Base-by-base conservation (phyloP, 1,140 invertebrate genomes). In the Sogatella furcifera region DNA sequence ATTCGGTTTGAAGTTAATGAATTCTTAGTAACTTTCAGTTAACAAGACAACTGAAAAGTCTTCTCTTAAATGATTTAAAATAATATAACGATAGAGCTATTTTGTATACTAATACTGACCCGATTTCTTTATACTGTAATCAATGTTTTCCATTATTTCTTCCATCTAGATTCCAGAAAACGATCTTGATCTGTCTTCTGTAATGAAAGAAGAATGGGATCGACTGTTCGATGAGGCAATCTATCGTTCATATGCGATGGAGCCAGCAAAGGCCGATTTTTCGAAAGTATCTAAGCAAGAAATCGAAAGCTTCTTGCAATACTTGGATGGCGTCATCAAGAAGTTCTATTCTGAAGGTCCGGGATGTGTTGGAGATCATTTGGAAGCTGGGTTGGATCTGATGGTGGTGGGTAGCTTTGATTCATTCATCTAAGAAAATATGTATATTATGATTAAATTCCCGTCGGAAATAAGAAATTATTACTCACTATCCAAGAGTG, bases 211-310 rank as follows among this genome's bases (percentile, higher is more conserved):
- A 52, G 79, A 84, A 2, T 89, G 86, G 87, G 79, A 83, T 57
- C 77, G 75, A 9, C 68, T 88, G 15, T 86, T 85, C 65, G 76
- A 61, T 17, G 44, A 15, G 1, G 81, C 84, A 0, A 67, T 89
- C 11, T 86, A 82, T 70, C 77, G 86, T 59, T 77, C 78, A 13
- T 81, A 80, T 52, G 85, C 82, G 8, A 70, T 89, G 42, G 81
- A 88, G 65, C 78, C 80, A 59, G 88, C 86, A 8, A 88, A 84
- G 66, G 82, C 84, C 31, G 82, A 86, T 67, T 96, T 94, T 72
- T 87, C 86, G 15, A 81, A 87, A 63, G 74, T 89, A 66, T 90
- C 86, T 28, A 70, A 82, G 22, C 72, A 78, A 0, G 82, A 92
- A 71, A 89, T 93, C 64, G 73, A 79, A 14, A 79, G 81, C 11